phyloP scores from a whole-genome alignment of 1,140 invertebrate genomes.

The Homarus americanus region DNA sequence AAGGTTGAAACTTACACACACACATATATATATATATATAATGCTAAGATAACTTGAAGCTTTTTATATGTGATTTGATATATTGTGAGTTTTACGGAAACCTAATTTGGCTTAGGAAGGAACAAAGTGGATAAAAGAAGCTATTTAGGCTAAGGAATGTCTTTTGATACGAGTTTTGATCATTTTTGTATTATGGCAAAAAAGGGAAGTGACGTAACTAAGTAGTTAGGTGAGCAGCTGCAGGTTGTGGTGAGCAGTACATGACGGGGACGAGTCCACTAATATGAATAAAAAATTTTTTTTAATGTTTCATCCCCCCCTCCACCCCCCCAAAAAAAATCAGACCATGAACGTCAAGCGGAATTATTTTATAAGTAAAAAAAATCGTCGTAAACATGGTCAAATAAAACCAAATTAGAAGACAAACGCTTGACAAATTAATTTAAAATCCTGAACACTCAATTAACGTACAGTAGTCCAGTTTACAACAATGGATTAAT shows the following conservation, averaged over 20 bases:
- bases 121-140: neutral
- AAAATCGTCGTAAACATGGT: too few species aligned
- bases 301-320: too few species aligned
- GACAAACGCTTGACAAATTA: too few species aligned
- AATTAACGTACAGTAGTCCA: too few species aligned
- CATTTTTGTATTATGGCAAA: neutral
- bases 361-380: too few species aligned
- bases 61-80: neutral
- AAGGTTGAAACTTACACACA: neutral
- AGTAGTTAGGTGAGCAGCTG: neutral
- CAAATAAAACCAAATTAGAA: too few species aligned
- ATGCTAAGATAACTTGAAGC: neutral
- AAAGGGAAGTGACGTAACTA: neutral
- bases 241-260: neutral
- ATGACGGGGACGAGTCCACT: too few species aligned
- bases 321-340: too few species aligned
- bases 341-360: too few species aligned
- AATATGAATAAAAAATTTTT: too few species aligned
- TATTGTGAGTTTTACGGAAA: neutral
- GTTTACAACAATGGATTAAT: too few species aligned
- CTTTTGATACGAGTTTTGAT: neutral
- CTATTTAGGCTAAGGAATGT: neutral
- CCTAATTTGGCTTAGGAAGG: neutral
- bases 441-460: too few species aligned
- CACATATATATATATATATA: slow-evolving; percentile 6